phyloP scores from a whole-genome alignment of 2,888 invertebrate genomes.

The Agrilus mali region DNA sequence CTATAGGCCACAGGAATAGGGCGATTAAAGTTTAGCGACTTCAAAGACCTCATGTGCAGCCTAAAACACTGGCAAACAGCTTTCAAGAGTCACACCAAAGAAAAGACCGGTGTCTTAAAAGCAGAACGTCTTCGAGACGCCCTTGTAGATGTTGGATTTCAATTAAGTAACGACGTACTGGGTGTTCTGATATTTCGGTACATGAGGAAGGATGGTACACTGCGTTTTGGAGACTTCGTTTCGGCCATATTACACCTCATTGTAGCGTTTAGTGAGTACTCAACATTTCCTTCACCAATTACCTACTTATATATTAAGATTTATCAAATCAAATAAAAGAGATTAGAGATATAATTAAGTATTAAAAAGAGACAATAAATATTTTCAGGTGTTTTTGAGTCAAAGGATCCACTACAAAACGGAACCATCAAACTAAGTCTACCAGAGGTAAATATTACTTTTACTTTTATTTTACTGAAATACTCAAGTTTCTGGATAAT shows the following conservation, averaged over 20 bases:
- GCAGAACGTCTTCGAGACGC: slow-evolving; percentile 78
- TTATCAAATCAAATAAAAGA: neutral
- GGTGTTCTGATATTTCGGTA: slow-evolving; percentile 72
- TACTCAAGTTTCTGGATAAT: too few species aligned
- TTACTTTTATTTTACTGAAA: neutral
- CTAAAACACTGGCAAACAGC: slow-evolving; percentile 83
- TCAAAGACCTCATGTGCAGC: slow-evolving; percentile 85
- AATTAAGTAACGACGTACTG: slow-evolving; percentile 71
- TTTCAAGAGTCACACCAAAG: slow-evolving; percentile 80
- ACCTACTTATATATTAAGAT: neutral
- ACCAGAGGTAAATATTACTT: slow-evolving; percentile 50
- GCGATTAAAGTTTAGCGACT: slow-evolving; percentile 70
- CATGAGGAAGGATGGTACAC: slow-evolving; percentile 85
- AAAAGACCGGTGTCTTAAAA: slow-evolving; percentile 79
- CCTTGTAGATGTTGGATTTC: slow-evolving; percentile 76
- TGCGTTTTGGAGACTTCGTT: slow-evolving; percentile 85
- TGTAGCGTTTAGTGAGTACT: slow-evolving; percentile 69
- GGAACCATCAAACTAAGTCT: slow-evolving; percentile 70
- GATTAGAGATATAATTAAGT: neutral
- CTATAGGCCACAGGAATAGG: slow-evolving; percentile 61
- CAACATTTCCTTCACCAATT: neutral
- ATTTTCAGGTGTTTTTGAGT: slow-evolving; percentile 54
- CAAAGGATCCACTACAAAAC: slow-evolving; percentile 67
- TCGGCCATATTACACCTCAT: slow-evolving; percentile 80
- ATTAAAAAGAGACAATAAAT: neutral